These are phyloP conservation scores for Emys orbicularis DNA, from an alignment of 2,797 vertebrate genomes.

Conservation along the genomic window DNA sequence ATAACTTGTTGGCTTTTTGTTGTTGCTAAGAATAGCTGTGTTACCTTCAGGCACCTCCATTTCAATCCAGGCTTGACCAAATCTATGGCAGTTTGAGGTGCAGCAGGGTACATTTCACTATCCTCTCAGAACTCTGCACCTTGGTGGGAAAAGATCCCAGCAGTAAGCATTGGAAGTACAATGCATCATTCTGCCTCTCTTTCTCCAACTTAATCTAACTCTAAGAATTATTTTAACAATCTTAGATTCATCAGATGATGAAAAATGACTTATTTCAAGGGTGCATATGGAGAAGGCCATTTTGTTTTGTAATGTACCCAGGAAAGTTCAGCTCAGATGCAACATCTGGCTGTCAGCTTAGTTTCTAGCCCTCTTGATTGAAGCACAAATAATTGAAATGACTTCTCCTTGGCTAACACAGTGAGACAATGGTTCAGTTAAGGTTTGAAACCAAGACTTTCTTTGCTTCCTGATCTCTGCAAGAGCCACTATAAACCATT, in stretches of 20 bases:
- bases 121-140: not conserved
- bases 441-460: not conserved
- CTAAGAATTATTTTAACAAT: not conserved
- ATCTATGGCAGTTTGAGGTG: not conserved
- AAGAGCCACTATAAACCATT: not conserved
- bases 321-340: not conserved
- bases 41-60: not conserved
- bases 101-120: not conserved
- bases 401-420: not conserved
- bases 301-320: not conserved
- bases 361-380: not conserved
- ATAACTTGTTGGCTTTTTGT: not conserved
- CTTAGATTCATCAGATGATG: not conserved
- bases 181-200: not conserved
- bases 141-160: not conserved
- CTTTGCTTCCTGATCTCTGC: not conserved
- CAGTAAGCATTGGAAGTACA: not conserved
- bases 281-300: not conserved
- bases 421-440: not conserved
- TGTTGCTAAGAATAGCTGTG: not conserved
- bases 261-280: not conserved
- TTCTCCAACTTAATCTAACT: not conserved
- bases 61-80: not conserved
- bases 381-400: not conserved
- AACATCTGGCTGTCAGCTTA: not conserved